Base-by-base conservation (phyloP, 2,113 vertebrate species). In the Urocynchramus pylzowi region DNA sequence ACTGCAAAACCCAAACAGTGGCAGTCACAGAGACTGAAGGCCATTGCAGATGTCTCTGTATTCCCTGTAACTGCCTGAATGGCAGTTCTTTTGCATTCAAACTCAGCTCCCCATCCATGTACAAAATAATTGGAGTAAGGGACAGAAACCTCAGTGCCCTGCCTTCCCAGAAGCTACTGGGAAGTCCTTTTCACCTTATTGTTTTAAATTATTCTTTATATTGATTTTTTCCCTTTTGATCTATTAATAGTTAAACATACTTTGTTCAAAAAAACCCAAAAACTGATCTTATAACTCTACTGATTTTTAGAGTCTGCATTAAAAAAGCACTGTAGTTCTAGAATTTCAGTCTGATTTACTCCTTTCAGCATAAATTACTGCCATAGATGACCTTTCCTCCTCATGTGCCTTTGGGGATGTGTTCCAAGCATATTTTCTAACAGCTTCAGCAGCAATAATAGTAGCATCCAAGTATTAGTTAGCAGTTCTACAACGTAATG, bases 401-500 rank as follows among this genome's bases (percentile, higher is more conserved):
- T 87, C 69, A 78, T 84, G n/a, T 53, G 76, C 65, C 64, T 88
- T 92, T 90, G 65, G 92, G 88, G 69, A 92, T 82, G 11, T 92
- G 44, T 96, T 96, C 64, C 80, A 79, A 95, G 49, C 49, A 42
- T 70, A 92, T 90, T 97, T 94, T 93, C 76, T 79, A 93, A 75
- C 83, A 89, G 60, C 41, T 96, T 92, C 86, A 61, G 45, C 53
- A 93, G 64, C 52, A 79, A 54, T 71, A 90, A 84, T 45, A 93
- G 79, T 84, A 94, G 44, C 69, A 81, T 86, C 52, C 71, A 88
- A 93, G 68, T 75, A 78, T 75, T 88, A 71, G 87, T 94, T 96
- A 96, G 44, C 83, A 92, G 86, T 90, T 87, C 64, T 82, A 89
- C 83, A 87, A 26, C 68, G 60, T 60, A 78, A 63, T 88, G 76